A percentile compares a stretch with the other conserved stretches of the same genome.
Evolutionary conservation across 2,888 invertebrate genomes (phyloP).

Genomic region (Leptinotarsa peninsularis): DNA sequence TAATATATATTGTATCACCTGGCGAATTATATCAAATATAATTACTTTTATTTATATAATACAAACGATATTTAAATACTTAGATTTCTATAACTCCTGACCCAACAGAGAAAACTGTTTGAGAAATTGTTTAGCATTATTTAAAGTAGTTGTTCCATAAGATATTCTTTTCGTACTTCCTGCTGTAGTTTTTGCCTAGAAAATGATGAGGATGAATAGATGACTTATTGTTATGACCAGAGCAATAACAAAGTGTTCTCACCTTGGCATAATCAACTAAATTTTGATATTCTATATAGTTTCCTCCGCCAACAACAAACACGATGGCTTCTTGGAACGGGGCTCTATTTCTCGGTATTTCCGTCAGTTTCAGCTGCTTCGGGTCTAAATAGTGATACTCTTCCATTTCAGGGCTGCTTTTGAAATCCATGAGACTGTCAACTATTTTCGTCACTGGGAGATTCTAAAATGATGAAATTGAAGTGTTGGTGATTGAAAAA

Average conservation of each 20-base stretch:
- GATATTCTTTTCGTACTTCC: conserved; percentile 84
- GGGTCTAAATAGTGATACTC: conserved; percentile 96
- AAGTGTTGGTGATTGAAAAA: not conserved
- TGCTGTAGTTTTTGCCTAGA: conserved; percentile 78
- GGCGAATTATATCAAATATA: not conserved
- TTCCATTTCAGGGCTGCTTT: conserved; percentile 81
- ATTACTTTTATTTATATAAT: not conserved
- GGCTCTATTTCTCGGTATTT: conserved; percentile 74
- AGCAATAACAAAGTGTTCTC: conserved; percentile 31
- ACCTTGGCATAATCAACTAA: conserved; percentile 94
- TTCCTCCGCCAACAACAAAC: conserved; percentile 93
- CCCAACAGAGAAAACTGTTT: conserved; percentile 88
- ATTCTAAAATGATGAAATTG: conserved; percentile 72
- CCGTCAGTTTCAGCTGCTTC: conserved; percentile 84
- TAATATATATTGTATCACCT: no score
- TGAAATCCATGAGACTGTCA: conserved; percentile 88
- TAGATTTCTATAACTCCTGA: conserved; percentile 71
- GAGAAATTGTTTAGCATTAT: conserved; percentile 94
- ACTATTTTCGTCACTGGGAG: conserved; percentile 94
- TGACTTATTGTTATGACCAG: no score
- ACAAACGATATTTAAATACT: conserved; percentile 28
- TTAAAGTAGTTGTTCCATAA: conserved; percentile 95
- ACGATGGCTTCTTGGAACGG: conserved; percentile 91
- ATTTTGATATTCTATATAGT: conserved; percentile 99
- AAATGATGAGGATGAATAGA: not conserved